Base-by-base conservation (phyloP, 2,888 invertebrate species). In the Drosophila dives region DNA sequence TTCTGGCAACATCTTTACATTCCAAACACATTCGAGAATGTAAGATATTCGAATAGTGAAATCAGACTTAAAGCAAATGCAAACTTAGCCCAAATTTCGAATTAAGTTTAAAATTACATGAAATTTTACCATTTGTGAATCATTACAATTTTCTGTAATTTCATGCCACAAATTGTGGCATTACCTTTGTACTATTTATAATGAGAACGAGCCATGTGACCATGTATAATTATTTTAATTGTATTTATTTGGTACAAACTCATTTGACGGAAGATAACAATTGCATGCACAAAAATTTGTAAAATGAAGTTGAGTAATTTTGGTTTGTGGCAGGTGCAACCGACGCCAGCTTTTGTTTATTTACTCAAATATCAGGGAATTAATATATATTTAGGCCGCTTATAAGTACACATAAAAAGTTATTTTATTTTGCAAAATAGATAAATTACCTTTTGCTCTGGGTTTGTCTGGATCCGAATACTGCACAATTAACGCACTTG, bases 401-500 rank as follows among this genome's bases (percentile, higher is more conserved):
- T 64, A 63, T 55, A 38, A 40, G 59, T 45, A 59, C 12, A 56
- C 34, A 45, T 6, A n/a, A n/a, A 60, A 32, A 36, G 20, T 29
- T 34, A 38, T 80, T 85, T 60, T 62, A 69, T 72, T 40, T 54
- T 15, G 45, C 15, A 4, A 45, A 45, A 23, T 64, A 64, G 60
- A 58, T 36, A 40, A 79, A 84, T 81, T 76, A 77, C 69, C 59
- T 71, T 62, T 66, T 45, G 42, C 20, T 23, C 33, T 26, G 34
- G 17, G 36, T 56, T 50, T 51, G 40, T 23, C 26, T 20, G 59
- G 45, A 75, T 58, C 65, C 54, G 51, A 54, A 66, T 72, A 58
- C 61, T 70, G 66, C 64, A 79, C 79, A 81, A 83, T 79, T 86
- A 73, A 68, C 67, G 64, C 70, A 56, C 78, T 68, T 79, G 67